phyloP scores from a whole-genome alignment of 2,888 invertebrate genomes.

The Pyrgus malvae region DNA sequence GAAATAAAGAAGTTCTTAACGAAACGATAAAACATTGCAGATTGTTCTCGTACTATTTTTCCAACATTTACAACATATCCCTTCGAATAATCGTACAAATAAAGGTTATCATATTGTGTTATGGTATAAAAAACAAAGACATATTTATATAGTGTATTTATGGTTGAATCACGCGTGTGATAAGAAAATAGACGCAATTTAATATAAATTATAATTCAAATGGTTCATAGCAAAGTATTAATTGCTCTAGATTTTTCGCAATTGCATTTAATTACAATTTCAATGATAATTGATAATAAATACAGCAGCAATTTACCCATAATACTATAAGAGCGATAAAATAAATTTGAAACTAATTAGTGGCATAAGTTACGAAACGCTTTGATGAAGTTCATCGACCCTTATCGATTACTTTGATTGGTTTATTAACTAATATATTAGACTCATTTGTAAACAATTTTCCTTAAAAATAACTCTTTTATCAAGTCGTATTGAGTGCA shows the following conservation, averaged over 20 bases:
- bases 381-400: background rate
- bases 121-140: no score
- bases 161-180: background rate
- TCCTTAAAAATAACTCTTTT: no score
- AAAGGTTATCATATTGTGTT: background rate
- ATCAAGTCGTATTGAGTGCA: no score
- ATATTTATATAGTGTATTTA: background rate
- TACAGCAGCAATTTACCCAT: background rate
- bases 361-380: no score
- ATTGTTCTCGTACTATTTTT: no score
- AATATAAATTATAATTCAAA: slow-evolving; percentile 11
- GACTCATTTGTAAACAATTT: no score
- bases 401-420: background rate
- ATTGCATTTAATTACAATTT: background rate
- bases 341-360: no score
- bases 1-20: no score
- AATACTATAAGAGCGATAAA: no score
- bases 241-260: slow-evolving; percentile 6
- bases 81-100: background rate
- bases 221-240: slow-evolving; percentile 1
- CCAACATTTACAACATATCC: no score
- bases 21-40: no score
- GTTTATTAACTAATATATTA: background rate
- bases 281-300: background rate
- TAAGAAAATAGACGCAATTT: slow-evolving; percentile 7